Conservation (phyloP, 2,113 vertebrate species). For the Stegostoma tigrinum region DNA sequence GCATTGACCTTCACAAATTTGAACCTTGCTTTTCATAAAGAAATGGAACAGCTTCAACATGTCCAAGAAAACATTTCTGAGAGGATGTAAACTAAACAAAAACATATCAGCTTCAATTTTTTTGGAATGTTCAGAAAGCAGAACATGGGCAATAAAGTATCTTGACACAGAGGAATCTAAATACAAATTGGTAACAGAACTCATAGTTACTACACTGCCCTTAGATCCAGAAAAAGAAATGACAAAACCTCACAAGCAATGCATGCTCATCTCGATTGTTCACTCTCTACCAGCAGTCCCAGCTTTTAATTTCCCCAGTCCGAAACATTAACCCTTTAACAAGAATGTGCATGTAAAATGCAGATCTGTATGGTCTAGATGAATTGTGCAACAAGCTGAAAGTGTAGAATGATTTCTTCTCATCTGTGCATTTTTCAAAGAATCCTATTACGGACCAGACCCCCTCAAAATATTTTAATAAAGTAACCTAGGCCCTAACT, state of each 20-base stretch:
- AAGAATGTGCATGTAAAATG: not conserved
- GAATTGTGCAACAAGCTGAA: too few relatives aligned
- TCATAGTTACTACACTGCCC: not conserved
- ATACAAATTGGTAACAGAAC: not conserved
- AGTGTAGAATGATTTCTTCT: too few relatives aligned
- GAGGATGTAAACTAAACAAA: conserved; percentile 18
- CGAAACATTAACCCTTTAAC: not conserved
- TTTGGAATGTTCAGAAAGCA: not conserved
- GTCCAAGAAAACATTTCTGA: not conserved
- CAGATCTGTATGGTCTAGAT: not conserved
- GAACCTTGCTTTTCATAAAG: conserved; percentile 19
- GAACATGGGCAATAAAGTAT: conserved; percentile 18
- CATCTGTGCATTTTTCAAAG: too few relatives aligned
- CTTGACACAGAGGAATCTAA: conserved; percentile 7
- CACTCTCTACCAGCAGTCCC: not conserved
- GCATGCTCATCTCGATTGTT: not conserved
- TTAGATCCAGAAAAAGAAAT: not conserved
- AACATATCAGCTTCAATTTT: conserved; percentile 9
- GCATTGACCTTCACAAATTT: conserved; percentile 6
- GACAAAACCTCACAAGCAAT: not conserved
- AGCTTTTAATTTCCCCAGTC: not conserved
- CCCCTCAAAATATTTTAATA: too few relatives aligned
- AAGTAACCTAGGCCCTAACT: too few relatives aligned
- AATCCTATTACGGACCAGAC: too few relatives aligned
- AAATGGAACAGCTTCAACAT: conserved; percentile 18